Percentiles rank a stretch among this genome's conserved stretches.
Evolutionary conservation across 2,113 vertebrate genomes (phyloP).

Genomic region (Upupa epops): DNA sequence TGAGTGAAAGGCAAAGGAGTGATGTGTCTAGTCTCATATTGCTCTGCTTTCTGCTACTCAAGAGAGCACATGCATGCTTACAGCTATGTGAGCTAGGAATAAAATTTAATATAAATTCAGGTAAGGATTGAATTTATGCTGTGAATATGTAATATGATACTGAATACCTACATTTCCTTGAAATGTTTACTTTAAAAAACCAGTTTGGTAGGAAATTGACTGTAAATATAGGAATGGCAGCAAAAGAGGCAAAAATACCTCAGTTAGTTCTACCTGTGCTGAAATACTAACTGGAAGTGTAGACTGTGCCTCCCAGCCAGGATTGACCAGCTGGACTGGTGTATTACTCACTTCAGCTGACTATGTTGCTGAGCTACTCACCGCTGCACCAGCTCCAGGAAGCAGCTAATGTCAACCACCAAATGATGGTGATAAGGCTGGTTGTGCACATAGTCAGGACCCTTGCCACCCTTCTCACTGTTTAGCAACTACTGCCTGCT

Average conservation of each 20-base stretch:
- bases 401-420: background rate
- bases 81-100: background rate
- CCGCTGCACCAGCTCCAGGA: background rate
- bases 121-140: background rate
- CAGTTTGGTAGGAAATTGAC: background rate
- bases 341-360: rapidly evolving
- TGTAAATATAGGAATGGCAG: background rate
- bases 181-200: background rate
- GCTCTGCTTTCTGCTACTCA: background rate
- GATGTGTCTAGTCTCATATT: background rate
- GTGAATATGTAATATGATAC: background rate
- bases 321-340: background rate
- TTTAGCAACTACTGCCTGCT: background rate
- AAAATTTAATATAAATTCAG: background rate
- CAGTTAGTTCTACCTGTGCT: background rate
- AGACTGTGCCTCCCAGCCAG: background rate
- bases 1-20: background rate
- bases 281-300: background rate
- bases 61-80: background rate
- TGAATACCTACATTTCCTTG: background rate
- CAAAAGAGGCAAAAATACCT: background rate
- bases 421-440: rapidly evolving
- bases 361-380: rapidly evolving
- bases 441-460: rapidly evolving
- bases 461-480: background rate